Evolutionary conservation across 2,113 vertebrate species (phyloP), one percentile per base, ranked within the genome.

Genomic region (Gnathonemus echidnorhynchus): DNA sequence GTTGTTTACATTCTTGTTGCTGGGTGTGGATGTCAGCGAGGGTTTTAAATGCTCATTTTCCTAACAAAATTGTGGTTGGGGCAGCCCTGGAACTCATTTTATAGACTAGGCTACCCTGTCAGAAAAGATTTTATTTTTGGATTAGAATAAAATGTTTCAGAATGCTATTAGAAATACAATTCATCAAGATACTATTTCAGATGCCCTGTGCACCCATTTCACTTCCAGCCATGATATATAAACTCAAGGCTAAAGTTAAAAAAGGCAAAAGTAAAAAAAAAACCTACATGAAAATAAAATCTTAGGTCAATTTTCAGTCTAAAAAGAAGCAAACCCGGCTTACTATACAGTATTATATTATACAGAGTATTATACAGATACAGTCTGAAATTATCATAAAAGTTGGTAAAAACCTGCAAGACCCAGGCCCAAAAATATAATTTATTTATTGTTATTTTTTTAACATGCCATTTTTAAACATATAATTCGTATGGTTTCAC

Each of bases 1-100:
- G 70, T 88, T 89, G 45, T 90, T 92, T 88, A 39, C 56, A 66
- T 80, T 74, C 86, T n/a, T 19, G 88, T 90, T 91, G 84, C 90
- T 93, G 56, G 89, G 74, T 84, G 53, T 39, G 74, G 3, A 87
- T 53, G 42, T 27, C 27, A 1, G 88, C 17, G 49, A 89, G 19
- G 52, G 48, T 39, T 21, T 91, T n/a, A 90, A 74, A 56, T 83
- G 83, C 48, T 90, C 58, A 45, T 89, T 89, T 93, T 91, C 87
- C 87, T 89, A 42, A 90, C 56, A 46, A 87, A 56, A 35, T 85
- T 45, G n/a, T 66, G 70, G 27, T 83, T 62, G 74, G 70, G 50
- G 70, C 77, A 74, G 35, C 89, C 50, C 45, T 52, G 42, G 66
- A 88, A 84, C 90, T 90, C 50, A 86, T 86, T 80, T 80, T 80